Base-by-base conservation (phyloP, 2,888 invertebrate genomes). In the Drosophila longiperda region DNA sequence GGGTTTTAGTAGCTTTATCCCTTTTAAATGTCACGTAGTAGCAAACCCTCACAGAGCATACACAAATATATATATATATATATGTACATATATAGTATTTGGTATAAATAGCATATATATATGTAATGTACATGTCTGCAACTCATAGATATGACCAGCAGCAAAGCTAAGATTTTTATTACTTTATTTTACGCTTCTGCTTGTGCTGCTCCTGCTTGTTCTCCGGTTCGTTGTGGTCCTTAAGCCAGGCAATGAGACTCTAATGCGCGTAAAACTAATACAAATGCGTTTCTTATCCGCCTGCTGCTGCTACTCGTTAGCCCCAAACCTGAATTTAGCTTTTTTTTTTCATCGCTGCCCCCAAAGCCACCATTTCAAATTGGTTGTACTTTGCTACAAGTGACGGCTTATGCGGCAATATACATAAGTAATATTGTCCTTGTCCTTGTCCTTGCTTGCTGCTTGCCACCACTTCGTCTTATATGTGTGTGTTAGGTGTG, bases 261-360 rank as follows among this genome's bases (percentile, higher is more conserved):
- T 86, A 86, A 86, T 86, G 85, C 85, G 85, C 90, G 89, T 89
- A 86, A 86, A 86, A 86, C 85, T 86, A 86, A 86, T 86, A 86
- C 85, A 86, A 86, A 86, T 86, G 85, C 90, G 80, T 86, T 86
- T 89, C 90, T 89, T 87, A 86, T 86, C 88, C 89, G 75, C 63
- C 73, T 67, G 42, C 68, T 67, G 42, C 68, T 60, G 48, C 15
- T 55, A 34, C 50, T 49, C 59, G 49, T 50, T 60, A 29, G 34
- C n/a, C 48, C 34, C n/a, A 20, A 5, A 49, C 64, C 20, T 42
- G 29, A 15, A 1, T 9, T 20, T 49, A 6, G 49, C 17, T 15
- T 32, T 15, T 42, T 42, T 11, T 26, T 26, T 26, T 26, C 45
- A 9, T n/a, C 20, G n/a, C 20, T 45, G 33, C 45, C 40, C 53